Base-by-base conservation (phyloP, 2,888 invertebrate species). In the Graphium colonna region DNA sequence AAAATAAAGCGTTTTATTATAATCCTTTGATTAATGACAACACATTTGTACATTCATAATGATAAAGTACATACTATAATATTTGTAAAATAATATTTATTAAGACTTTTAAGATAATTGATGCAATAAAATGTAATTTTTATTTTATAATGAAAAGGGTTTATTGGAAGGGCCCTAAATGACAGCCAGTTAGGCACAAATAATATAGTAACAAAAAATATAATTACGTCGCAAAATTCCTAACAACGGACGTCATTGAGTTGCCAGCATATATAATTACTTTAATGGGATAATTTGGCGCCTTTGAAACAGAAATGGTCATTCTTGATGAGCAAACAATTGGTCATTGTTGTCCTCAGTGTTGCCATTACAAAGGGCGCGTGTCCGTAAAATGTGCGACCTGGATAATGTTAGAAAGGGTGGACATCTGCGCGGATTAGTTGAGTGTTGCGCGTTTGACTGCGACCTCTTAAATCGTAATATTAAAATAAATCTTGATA, bases 231-330 rank as follows among this genome's bases (percentile, higher is more conserved):
- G n/a, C n/a, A n/a, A n/a, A n/a, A n/a, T n/a, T 71, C 68, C 40
- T 53, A 55, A 52, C 58, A 75, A 73, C 69, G 70, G 46, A 17
- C 57, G 12, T 64, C 56, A 68, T 77, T 78, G 69, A 76, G 55
- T 51, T 52, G 56, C 60, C 62, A 59, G 63, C 67, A 69, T n/a
- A n/a, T n/a, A n/a, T n/a, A n/a, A n/a, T n/a, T n/a, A n/a, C n/a
- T n/a, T n/a, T n/a, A n/a, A n/a, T 75, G 67, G 76, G 81, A 83
- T 84, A 84, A 86, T 84, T 83, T 79, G 75, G 58, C 62, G 69
- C 63, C 33, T 33, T 70, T 71, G 73, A 74, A 72, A 71, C 72
- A 71, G 71, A 77, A 76, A 75, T 76, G 79, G 80, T 75, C 79
- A 80, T 60, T 64, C 56, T 62, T 62, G 64, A 67, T 68, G 61